Evolutionary conservation across 2,888 invertebrate species (phyloP).

Genomic region (Sarcophaga subvicina): DNA sequence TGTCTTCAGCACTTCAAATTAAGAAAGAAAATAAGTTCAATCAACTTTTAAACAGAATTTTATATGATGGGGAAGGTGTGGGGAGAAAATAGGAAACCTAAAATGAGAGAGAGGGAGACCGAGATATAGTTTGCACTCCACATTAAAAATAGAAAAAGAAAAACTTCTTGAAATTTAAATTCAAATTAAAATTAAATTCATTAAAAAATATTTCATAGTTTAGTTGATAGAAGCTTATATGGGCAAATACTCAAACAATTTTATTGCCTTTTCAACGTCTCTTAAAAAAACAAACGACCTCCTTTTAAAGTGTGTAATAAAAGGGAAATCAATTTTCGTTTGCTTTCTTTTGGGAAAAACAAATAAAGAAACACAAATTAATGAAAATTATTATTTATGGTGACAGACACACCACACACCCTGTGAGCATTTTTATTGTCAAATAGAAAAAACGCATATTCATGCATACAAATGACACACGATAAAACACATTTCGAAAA

Average conservation of each 20-base stretch:
- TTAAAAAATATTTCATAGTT: too few species aligned
- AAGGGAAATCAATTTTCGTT: neutral
- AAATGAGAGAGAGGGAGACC: neutral
- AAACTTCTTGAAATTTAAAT: too few species aligned
- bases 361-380: neutral
- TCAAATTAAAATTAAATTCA: too few species aligned
- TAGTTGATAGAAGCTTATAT: too few species aligned
- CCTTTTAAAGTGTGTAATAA: neutral
- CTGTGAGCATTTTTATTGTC: neutral
- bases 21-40: slow-evolving; percentile 22
- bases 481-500: slow-evolving; percentile 14
- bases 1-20: slow-evolving; percentile 42
- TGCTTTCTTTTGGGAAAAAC: neutral
- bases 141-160: too few species aligned
- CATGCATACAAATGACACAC: slow-evolving; percentile 1
- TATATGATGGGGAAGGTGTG: neutral
- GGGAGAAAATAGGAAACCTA: neutral
- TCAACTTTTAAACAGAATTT: slow-evolving; percentile 37
- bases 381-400: slow-evolving; percentile 11
- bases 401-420: slow-evolving; percentile 21
- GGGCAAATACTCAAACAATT: neutral
- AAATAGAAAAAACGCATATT: neutral
- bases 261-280: neutral
- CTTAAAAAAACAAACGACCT: neutral
- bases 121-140: too few species aligned